A percentile compares a stretch with the other conserved stretches of the same genome.
These are phyloP conservation scores for Idaea aversata DNA, from an alignment of 2,888 invertebrate species.

Conservation along the genomic window DNA sequence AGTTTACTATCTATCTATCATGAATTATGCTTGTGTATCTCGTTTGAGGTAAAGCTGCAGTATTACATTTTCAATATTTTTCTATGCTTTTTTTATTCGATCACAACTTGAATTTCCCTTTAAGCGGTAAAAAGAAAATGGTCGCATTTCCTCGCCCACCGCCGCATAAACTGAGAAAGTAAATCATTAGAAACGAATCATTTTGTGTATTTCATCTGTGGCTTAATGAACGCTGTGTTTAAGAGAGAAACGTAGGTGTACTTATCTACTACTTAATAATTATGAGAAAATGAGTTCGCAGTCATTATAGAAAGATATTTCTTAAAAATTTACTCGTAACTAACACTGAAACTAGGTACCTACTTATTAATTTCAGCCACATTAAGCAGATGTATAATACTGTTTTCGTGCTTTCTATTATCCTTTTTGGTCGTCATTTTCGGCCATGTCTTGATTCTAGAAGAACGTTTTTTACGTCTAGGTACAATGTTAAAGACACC, in stretches of 20 bases:
- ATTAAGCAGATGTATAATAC: too few relatives aligned
- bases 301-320: background rate
- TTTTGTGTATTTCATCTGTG: conserved; percentile 35
- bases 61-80: conserved; percentile 6
- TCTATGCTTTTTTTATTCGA: conserved; percentile 22
- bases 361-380: too few relatives aligned
- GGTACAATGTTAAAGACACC: background rate
- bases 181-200: conserved; percentile 59
- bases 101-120: conserved; percentile 63
- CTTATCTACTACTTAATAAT: background rate
- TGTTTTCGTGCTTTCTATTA: too few relatives aligned
- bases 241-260: background rate
- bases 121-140: conserved; percentile 60
- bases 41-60: too few relatives aligned
- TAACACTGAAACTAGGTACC: too few relatives aligned
- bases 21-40: too few relatives aligned
- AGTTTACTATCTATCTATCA: too few relatives aligned
- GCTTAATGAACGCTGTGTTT: conserved; percentile 20
- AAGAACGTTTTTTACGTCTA: too few relatives aligned
- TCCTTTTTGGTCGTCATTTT: too few relatives aligned
- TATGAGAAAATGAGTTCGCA: background rate
- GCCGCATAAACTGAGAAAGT: conserved; percentile 54
- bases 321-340: too few relatives aligned
- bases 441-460: too few relatives aligned
- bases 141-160: conserved; percentile 50